Evolutionary conservation across 2,888 invertebrate species (phyloP).

Genomic region (Thyatira batis): DNA sequence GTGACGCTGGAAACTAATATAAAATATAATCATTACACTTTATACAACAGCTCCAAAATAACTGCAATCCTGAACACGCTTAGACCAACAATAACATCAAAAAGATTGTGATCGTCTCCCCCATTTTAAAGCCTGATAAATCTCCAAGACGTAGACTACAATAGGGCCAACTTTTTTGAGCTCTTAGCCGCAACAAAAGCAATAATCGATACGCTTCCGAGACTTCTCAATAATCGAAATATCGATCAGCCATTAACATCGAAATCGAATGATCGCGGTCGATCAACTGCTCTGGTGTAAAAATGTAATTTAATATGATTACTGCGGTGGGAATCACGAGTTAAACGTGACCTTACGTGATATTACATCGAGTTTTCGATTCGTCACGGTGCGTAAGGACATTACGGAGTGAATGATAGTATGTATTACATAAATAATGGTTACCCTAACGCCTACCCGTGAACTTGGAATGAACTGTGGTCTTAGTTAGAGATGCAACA

Average conservation of each 20-base stretch:
- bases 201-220: slow-evolving; percentile 16
- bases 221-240: slow-evolving; percentile 11
- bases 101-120: background rate
- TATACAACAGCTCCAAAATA: background rate
- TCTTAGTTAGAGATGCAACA: slow-evolving; percentile 26
- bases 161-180: slow-evolving; percentile 17
- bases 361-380: slow-evolving; percentile 58
- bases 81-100: background rate
- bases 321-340: slow-evolving; percentile 34
- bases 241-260: slow-evolving; percentile 11
- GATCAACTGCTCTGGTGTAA: background rate
- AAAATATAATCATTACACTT: background rate
- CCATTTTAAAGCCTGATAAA: slow-evolving; percentile 8
- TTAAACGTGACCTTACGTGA: slow-evolving; percentile 53
- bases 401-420: slow-evolving; percentile 30
- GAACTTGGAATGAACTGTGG: slow-evolving; percentile 15
- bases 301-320: slow-evolving; percentile 10
- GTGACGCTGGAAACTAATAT: slow-evolving; percentile 13
- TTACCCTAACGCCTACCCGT: slow-evolving; percentile 17
- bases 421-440: slow-evolving; percentile 2
- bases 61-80: background rate
- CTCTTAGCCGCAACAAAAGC: slow-evolving; percentile 34
- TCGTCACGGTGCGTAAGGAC: slow-evolving; percentile 50
- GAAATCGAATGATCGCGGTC: slow-evolving; percentile 1
- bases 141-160: slow-evolving; percentile 8